Evolutionary conservation across 1,140 invertebrate genomes (phyloP).

Genomic region (Bombus waltoni): DNA sequence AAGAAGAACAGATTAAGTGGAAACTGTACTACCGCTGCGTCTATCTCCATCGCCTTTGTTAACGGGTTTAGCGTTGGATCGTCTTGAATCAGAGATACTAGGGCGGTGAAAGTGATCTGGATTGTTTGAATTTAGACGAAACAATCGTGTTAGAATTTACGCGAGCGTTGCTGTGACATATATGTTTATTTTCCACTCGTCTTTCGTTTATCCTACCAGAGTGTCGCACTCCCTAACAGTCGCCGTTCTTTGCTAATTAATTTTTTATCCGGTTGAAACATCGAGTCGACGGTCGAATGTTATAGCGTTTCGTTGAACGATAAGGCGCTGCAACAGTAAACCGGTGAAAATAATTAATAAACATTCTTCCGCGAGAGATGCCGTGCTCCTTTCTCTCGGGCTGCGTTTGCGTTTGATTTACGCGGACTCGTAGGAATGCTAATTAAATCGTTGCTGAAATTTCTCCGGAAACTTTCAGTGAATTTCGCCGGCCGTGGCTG

Average conservation of each 20-base stretch:
- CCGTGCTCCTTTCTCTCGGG: constrained; percentile 6
- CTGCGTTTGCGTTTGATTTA: constrained; percentile 69
- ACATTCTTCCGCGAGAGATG: constrained; percentile 73
- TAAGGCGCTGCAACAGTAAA: neutral
- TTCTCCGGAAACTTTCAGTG: constrained; percentile 59
- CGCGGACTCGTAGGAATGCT: constrained; percentile 77
- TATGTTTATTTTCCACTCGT: too few species aligned
- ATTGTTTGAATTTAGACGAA: too few species aligned
- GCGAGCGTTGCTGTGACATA: too few species aligned
- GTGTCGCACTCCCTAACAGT: too few species aligned
- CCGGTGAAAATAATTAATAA: constrained; percentile 76
- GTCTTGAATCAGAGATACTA: too few species aligned
- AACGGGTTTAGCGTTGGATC: too few species aligned
- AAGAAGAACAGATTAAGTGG: too few species aligned
- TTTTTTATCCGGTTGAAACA: neutral
- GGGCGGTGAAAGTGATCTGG: too few species aligned
- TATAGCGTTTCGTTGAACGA: neutral
- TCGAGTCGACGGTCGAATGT: neutral
- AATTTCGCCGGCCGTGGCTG: neutral
- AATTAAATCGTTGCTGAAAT: constrained; percentile 82
- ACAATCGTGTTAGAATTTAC: too few species aligned
- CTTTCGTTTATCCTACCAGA: too few species aligned
- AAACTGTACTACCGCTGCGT: neutral
- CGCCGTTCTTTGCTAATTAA: neutral
- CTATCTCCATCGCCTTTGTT: neutral